Evolutionary conservation across 2,797 vertebrate genomes (phyloP).

Genomic region (Sebastes matsubarae): DNA sequence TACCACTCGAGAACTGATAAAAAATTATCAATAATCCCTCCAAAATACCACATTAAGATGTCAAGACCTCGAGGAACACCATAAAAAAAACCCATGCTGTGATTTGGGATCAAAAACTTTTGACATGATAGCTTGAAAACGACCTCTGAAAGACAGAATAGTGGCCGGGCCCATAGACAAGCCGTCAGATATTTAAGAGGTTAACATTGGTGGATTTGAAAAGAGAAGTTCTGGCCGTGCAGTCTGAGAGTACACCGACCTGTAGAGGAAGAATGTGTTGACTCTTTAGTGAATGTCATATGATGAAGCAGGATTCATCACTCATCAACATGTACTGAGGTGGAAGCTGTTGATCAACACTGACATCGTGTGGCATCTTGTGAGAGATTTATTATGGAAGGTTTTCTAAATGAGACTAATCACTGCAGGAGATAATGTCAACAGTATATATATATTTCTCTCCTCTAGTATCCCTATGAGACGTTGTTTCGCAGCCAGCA

Average conservation of each 20-base stretch:
- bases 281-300: not conserved
- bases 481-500: conserved; percentile 94
- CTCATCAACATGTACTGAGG: not conserved
- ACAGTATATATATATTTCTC: not conserved
- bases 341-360: not conserved
- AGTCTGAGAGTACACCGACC: not conserved
- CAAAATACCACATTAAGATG: no score
- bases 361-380: not conserved
- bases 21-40: no score
- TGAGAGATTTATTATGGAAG: not conserved
- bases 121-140: no score
- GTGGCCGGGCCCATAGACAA: no score
- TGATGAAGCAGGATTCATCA: not conserved
- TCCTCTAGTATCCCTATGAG: conserved; percentile 90
- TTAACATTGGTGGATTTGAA: no score
- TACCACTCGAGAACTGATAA: no score
- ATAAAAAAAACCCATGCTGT: no score
- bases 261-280: not conserved
- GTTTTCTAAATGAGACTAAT: not conserved
- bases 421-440: not conserved
- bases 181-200: no score
- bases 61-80: no score
- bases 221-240: not conserved
- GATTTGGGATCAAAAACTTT: no score
- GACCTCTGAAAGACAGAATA: no score